Base-by-base conservation (phyloP, 2,888 invertebrate species). In the Tupiocoris notatus region DNA sequence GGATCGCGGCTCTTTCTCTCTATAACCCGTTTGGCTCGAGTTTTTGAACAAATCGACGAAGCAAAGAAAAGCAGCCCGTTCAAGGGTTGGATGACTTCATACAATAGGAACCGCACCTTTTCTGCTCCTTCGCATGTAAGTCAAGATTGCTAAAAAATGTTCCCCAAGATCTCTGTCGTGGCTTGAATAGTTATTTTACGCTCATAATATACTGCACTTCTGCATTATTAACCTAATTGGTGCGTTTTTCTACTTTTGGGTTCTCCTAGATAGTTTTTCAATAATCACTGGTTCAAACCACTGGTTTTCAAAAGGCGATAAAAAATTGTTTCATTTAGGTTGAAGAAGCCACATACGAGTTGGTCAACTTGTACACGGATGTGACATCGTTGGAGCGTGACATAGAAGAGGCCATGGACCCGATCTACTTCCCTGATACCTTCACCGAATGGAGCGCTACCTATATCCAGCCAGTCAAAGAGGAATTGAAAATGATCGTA, bases 61-160 rank as follows among this genome's bases (percentile, higher is more conserved):
- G 65, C 76, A 56, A 78, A 77, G 24, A 77, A 86, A 81, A 84
- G 83, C 82, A 85, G 84, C 59, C 84, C 85, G 1, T 83, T 84
- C 70, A 83, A 84, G 77, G 87, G 87, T 6, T 88, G 88, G 88
- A 82, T 88, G 80, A 86, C 86, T 79, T 84, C 86, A 0, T 88
- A 86, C 79, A 86, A 88, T 79, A 82, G 86, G 18, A 84, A 84
- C 56, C 83, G 86, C 78, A 83, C 82, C 1, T 88, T 86, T 80
- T 86, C 87, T 2, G 88, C 85, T 81, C 88, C 88, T 6, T 84
- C 83, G 78, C 83, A 85, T 78, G 84, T 82, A 78, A 80, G 80
- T 77, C 2, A n/a, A n/a, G n/a, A 67, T 16, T 58, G 16, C 16
- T 68, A 12, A 39, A 39, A 39, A 39, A n/a, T n/a, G n/a, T n/a